A percentile compares a stretch with the other conserved stretches of the same genome.
These are phyloP conservation scores for Plectus sambesii DNA, from an alignment of 1,140 invertebrate species.

Conservation along the genomic window DNA sequence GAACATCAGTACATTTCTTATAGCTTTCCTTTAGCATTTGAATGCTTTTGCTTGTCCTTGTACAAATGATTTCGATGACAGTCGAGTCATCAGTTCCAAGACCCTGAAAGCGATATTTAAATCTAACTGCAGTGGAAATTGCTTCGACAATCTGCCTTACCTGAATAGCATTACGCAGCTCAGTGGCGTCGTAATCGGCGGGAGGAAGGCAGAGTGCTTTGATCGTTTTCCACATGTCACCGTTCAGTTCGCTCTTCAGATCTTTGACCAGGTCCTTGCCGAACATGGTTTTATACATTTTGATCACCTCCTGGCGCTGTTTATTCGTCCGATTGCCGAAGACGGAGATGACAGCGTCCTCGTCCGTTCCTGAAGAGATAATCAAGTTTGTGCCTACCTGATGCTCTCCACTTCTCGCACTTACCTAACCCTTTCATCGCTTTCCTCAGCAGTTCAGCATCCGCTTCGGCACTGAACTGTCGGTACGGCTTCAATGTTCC, in stretches of 20 bases:
- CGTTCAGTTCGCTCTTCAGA: constrained; percentile 47
- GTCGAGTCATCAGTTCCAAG: constrained; percentile 43
- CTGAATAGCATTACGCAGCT: constrained; percentile 47
- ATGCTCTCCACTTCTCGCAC: no score
- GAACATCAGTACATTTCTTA: constrained; percentile 44
- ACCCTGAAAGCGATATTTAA: constrained; percentile 22
- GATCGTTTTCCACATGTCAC: constrained; percentile 44
- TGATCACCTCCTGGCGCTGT: constrained; percentile 1
- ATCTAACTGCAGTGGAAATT: background rate
- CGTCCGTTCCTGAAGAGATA: background rate
- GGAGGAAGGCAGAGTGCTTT: constrained; percentile 42
- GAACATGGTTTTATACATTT: background rate
- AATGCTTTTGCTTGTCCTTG: constrained; percentile 46
- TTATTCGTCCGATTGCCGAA: background rate
- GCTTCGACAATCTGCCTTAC: constrained; percentile 33
- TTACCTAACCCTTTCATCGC: constrained; percentile 82
- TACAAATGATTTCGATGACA: constrained; percentile 46
- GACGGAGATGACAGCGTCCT: background rate
- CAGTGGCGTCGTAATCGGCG: constrained; percentile 47
- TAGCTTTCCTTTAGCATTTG: constrained; percentile 35
- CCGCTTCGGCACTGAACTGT: constrained; percentile 70
- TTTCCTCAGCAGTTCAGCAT: constrained; percentile 70
- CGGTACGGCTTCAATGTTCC: constrained; percentile 65
- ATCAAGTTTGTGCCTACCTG: background rate
- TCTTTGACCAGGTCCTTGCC: constrained; percentile 47